Evolutionary conservation across 2,797 vertebrate species (phyloP), one percentile per base, ranked within the genome.

Genomic region (Glossophaga mutica): DNA sequence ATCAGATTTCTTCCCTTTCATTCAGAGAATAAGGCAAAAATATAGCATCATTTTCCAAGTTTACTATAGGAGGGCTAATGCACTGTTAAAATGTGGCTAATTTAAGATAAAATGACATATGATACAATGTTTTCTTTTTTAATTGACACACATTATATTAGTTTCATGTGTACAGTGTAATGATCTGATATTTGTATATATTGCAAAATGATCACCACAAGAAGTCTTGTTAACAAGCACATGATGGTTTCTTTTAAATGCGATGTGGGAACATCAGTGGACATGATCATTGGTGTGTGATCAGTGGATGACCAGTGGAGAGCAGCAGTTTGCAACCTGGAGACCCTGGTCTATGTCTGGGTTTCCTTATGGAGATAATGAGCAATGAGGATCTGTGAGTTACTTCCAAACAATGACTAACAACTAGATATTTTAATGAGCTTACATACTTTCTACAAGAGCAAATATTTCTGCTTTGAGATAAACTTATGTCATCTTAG

Each of bases 21-120:
- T 87, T 93, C 70, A 94, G 52, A 52, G 70, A 81, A 70, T 65
- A 65, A 70, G 50, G 77, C 11, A 86, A 91, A 89, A 89, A 78
- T 50, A 74, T 4, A 78, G 14, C 6, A 77, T 90, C 37, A 71
- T 91, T 70, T 87, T n/a, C 50, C 79, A 55, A 92, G 81, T 5
- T 94, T 74, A 92, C 19, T 21, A 39, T 6, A 71, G 48, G 42
- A 93, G 44, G 32, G 39, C 42, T 84, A 90, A 59, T 52, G 55
- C 15, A 14, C 15, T 85, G 3, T 62, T 82, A 59, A 96, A 83
- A 93, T 83, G 9, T 68, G 68, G 37, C 8, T 67, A 74, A 88
- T 34, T 94, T 78, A 92, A 68, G 59, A 74, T 68, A 71, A 87
- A 92, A 77, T 86, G 84, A 71, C 7, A 9, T 87, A 50, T 59